Percentiles rank a stretch among this genome's conserved stretches.
phyloP scores from a whole-genome alignment of 1,140 invertebrate species.

The Conus ventricosus region DNA sequence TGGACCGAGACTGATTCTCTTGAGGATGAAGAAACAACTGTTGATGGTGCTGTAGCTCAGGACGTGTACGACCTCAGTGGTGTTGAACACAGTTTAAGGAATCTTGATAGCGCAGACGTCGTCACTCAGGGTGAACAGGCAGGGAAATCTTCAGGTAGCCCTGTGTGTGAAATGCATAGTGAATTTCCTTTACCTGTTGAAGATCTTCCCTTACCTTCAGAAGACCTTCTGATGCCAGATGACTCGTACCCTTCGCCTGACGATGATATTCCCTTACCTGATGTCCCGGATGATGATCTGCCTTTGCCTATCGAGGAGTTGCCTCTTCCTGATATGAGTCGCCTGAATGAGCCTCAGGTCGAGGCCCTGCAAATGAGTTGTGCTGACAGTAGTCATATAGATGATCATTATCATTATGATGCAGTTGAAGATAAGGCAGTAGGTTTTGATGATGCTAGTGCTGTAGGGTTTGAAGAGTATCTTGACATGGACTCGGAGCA shows the following conservation, averaged over 20 bases:
- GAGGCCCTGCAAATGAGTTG: conserved; percentile 25
- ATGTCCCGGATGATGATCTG: conserved; percentile 17
- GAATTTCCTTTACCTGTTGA: not conserved
- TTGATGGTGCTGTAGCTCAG: not conserved
- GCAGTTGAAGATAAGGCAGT: not conserved
- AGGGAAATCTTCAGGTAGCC: not conserved
- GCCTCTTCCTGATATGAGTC: conserved; percentile 9
- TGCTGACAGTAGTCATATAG: not conserved
- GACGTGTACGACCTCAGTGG: not conserved
- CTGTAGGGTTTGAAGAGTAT: conserved; percentile 9
- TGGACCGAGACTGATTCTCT: not conserved
- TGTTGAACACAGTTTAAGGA: not conserved
- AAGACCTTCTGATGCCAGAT: not conserved
- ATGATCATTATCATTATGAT: not conserved
- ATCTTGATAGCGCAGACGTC: not conserved
- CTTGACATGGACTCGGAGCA: not conserved
- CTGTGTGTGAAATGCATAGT: not conserved
- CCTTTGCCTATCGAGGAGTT: conserved; percentile 18
- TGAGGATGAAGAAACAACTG: not conserved
- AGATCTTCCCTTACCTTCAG: conserved; percentile 11
- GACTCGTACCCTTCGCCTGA: not conserved
- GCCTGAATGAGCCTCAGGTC: not conserved
- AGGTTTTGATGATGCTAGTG: not conserved
- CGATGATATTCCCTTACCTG: conserved; percentile 2
- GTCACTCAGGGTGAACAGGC: not conserved